Evolutionary conservation across 2,797 vertebrate species (phyloP).

Genomic region (Chaunax sp.): DNA sequence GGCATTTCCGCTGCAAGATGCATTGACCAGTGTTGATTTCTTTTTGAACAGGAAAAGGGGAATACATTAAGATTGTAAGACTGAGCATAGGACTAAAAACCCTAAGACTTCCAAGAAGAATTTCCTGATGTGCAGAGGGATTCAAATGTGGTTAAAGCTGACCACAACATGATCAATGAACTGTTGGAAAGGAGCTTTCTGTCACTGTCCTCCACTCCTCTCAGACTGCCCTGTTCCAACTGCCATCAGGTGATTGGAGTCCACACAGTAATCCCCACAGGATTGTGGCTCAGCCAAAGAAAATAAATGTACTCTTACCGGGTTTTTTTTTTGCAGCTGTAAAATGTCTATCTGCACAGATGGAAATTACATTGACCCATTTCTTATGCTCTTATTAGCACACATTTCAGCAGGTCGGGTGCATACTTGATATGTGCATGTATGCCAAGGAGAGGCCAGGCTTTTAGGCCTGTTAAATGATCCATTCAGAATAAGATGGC

Average conservation of each 20-base stretch:
- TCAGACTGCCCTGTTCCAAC: background rate
- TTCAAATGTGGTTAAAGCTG: constrained; percentile 2
- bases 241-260: background rate
- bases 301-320: background rate
- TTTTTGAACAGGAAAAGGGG: background rate
- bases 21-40: background rate
- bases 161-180: background rate
- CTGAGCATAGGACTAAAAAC: no score
- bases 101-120: background rate
- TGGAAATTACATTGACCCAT: no score
- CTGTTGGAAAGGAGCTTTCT: background rate
- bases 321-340: constrained; percentile 6
- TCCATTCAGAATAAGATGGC: constrained; percentile 3
- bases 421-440: no score
- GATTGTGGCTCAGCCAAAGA: background rate
- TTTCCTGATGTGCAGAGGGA: background rate
- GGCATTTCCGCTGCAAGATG: background rate
- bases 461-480: constrained; percentile 1
- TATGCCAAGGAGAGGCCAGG: background rate
- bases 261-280: background rate
- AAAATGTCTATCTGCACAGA: no score
- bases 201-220: background rate
- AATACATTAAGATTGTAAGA: background rate
- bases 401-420: constrained; percentile 5
- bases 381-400: background rate